These are phyloP conservation scores for Enteromius paludinosus DNA, from an alignment of 2,797 vertebrate species.

Conservation along the genomic window DNA sequence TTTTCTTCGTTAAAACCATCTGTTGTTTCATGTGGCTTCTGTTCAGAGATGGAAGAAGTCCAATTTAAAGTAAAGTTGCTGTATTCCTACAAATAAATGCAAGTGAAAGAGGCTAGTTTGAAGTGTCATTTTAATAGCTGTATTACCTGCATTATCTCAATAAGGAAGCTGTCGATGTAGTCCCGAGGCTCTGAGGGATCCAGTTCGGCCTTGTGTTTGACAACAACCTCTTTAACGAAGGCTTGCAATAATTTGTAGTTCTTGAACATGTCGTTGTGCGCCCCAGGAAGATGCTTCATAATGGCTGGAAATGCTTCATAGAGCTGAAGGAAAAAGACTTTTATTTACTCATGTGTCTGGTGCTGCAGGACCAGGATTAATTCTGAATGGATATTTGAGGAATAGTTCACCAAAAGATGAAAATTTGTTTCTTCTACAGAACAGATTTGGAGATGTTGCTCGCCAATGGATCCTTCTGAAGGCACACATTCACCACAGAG, in stretches of 20 bases:
- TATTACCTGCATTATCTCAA: slow-evolving; percentile 77
- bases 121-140: background rate
- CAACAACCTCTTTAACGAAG: slow-evolving; percentile 65
- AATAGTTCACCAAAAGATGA: background rate
- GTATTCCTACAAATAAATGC: background rate
- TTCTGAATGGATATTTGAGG: background rate
- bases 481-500: too few relatives aligned
- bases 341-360: background rate
- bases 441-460: too few relatives aligned
- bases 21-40: slow-evolving; percentile 29
- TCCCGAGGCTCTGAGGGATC: slow-evolving; percentile 75
- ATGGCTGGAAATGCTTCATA: slow-evolving; percentile 76
- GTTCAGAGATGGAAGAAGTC: slow-evolving; percentile 13
- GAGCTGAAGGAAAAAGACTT: slow-evolving; percentile 53
- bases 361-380: background rate
- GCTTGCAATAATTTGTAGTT: slow-evolving; percentile 68
- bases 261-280: slow-evolving; percentile 75
- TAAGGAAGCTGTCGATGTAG: slow-evolving; percentile 82
- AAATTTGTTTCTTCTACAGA: background rate
- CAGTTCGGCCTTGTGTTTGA: slow-evolving; percentile 77
- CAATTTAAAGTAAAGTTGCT: background rate
- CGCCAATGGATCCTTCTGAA: too few relatives aligned
- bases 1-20: slow-evolving; percentile 79
- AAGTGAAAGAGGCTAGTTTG: background rate
- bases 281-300: slow-evolving; percentile 76